phyloP scores from a whole-genome alignment of 2,888 invertebrate species.

The Andrena trimmerana region DNA sequence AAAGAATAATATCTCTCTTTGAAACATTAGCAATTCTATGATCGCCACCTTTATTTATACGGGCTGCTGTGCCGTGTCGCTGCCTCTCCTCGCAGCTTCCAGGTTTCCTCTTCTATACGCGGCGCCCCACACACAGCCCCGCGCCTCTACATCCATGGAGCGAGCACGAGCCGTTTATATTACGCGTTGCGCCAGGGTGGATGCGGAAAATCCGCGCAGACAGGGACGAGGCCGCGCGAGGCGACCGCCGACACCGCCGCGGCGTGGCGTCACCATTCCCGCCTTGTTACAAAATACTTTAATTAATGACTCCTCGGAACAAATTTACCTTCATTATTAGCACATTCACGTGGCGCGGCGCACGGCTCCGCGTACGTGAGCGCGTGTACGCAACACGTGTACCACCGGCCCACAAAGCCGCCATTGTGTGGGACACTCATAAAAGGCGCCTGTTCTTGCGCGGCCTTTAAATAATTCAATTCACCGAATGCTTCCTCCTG shows the following conservation, averaged over 20 bases:
- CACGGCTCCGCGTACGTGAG: conserved; percentile 56
- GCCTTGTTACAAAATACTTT: conserved; percentile 82
- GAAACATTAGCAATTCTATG: conserved; percentile 83
- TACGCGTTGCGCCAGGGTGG: conserved; percentile 41
- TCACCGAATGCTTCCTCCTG: conserved; percentile 80
- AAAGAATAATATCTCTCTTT: conserved; percentile 81
- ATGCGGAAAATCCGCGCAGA: conserved; percentile 62
- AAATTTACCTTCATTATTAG: conserved; percentile 84
- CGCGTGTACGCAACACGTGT: conserved; percentile 75
- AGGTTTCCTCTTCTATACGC: conserved; percentile 52
- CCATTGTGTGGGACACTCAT: conserved; percentile 81
- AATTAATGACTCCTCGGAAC: conserved; percentile 84
- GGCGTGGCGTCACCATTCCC: conserved; percentile 57
- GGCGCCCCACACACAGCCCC: neutral
- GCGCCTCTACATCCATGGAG: neutral
- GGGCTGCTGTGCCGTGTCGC: conserved; percentile 59
- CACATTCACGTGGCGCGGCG: conserved; percentile 78
- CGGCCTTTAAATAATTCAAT: conserved; percentile 83
- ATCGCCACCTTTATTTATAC: conserved; percentile 80
- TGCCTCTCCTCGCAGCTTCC: conserved; percentile 53
- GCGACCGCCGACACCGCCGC: conserved; percentile 15
- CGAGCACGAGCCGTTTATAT: conserved; percentile 45
- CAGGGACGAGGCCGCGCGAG: conserved; percentile 31
- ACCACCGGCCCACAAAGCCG: conserved; percentile 79
- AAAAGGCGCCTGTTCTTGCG: conserved; percentile 82